phyloP scores from a whole-genome alignment of 2,797 vertebrate genomes.

The Sylvilagus floridanus region DNA sequence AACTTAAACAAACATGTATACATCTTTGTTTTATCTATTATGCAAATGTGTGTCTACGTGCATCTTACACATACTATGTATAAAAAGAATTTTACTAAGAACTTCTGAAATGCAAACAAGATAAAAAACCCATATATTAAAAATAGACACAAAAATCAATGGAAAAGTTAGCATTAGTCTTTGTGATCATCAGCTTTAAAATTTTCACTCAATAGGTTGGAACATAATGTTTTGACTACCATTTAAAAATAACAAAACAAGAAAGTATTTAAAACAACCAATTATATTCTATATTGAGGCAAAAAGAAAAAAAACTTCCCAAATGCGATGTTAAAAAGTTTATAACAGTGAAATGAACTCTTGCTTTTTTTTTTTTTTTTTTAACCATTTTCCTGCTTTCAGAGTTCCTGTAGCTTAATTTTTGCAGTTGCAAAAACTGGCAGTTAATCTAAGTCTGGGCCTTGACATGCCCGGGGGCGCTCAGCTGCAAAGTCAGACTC shows the following conservation, averaged over 20 bases:
- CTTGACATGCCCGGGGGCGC: conserved; percentile 55
- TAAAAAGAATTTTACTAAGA: not conserved
- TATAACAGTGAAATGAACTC: conserved; percentile 21
- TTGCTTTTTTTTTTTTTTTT: not conserved
- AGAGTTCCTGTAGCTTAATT: conserved; percentile 25
- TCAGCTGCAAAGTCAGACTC: conserved; percentile 65
- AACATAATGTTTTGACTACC: not conserved
- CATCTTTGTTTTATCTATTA: not conserved
- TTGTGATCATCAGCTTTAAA: not conserved
- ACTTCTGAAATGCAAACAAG: conserved; percentile 20
- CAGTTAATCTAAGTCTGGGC: conserved; percentile 52
- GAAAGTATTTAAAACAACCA: not conserved
- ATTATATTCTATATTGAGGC: not conserved
- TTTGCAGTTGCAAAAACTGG: conserved; percentile 65
- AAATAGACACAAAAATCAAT: not conserved
- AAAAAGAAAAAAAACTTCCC: not conserved
- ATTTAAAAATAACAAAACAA: not conserved
- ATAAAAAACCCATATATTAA: not conserved
- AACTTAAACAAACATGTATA: not conserved
- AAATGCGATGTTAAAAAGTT: not conserved
- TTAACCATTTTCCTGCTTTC: not conserved
- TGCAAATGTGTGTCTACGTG: not conserved
- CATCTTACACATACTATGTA: not conserved
- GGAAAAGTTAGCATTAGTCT: not conserved
- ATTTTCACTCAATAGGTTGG: not conserved